phyloP scores from a whole-genome alignment of 2,888 invertebrate species.

The Caenorhabditis sulstoni region DNA sequence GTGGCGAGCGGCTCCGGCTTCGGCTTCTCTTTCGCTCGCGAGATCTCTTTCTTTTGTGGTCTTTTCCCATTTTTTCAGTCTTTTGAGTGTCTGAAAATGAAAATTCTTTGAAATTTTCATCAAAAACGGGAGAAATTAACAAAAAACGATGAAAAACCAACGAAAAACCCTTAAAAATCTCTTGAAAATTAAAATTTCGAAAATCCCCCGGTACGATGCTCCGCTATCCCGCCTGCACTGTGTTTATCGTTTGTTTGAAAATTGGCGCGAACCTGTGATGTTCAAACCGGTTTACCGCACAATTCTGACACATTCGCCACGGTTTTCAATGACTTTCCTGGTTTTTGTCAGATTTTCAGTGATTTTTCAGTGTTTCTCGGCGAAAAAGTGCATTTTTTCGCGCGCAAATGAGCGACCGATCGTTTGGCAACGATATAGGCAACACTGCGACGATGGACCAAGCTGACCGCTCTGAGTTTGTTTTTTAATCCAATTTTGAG shows the following conservation, averaged over 20 bases:
- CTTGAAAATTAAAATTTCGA: slow-evolving; percentile 16
- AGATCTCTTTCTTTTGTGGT: slow-evolving; percentile 47
- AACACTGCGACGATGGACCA: slow-evolving; percentile 39
- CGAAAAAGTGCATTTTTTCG: background rate
- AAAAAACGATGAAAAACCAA: background rate
- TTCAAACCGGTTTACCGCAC: slow-evolving; percentile 2
- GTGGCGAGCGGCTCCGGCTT: slow-evolving; percentile 42
- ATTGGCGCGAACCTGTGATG: background rate
- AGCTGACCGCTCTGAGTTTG: slow-evolving; percentile 28
- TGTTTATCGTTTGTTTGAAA: slow-evolving; percentile 20
- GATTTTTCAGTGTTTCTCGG: background rate
- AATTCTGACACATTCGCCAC: too few species aligned
- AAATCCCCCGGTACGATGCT: slow-evolving; percentile 35
- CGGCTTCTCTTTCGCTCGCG: slow-evolving; percentile 47
- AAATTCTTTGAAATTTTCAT: too few species aligned
- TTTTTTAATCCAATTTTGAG: background rate
- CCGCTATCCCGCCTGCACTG: slow-evolving; percentile 21
- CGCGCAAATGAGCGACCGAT: slow-evolving; percentile 47
- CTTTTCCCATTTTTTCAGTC: slow-evolving; percentile 39
- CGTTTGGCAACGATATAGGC: slow-evolving; percentile 51
- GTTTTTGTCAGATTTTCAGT: background rate
- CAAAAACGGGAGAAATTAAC: slow-evolving; percentile 7
- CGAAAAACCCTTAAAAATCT: background rate
- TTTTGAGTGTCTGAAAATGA: too few species aligned
- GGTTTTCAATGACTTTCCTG: background rate